Percentiles rank a stretch among this genome's conserved stretches.
phyloP scores from a whole-genome alignment of 2,797 vertebrate genomes.

The Acanthurus leucopareius region DNA sequence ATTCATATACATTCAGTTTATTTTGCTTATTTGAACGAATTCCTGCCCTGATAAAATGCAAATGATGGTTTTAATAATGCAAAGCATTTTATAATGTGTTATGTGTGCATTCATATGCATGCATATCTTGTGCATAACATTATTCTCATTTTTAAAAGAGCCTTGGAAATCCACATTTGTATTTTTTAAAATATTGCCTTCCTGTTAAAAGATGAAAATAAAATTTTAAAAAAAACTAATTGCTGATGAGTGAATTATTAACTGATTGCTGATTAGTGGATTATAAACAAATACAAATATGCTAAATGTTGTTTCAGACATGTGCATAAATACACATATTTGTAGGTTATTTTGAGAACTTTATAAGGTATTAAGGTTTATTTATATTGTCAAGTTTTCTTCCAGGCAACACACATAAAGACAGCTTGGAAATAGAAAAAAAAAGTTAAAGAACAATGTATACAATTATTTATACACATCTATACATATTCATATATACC shows the following conservation, averaged over 20 bases:
- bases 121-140: conserved; percentile 8
- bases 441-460: too few species aligned
- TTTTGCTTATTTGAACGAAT: conserved; percentile 20
- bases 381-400: too few species aligned
- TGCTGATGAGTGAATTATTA: background rate
- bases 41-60: conserved; percentile 32
- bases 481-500: too few species aligned
- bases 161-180: background rate
- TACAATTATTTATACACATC: too few species aligned
- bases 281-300: background rate
- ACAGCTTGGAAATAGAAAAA: too few species aligned
- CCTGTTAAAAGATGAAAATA: background rate
- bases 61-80: conserved; percentile 48
- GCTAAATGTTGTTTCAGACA: background rate
- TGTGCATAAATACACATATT: too few species aligned
- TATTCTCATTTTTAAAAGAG: conserved; percentile 8
- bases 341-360: too few species aligned
- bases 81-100: conserved; percentile 7
- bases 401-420: too few species aligned
- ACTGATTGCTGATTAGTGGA: background rate
- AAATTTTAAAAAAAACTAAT: background rate
- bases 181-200: background rate
- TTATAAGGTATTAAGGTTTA: too few species aligned
- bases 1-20: conserved; percentile 17
- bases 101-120: conserved; percentile 22